Base-by-base conservation (phyloP, 2,888 invertebrate species). In the Calliopum simillimum region DNA sequence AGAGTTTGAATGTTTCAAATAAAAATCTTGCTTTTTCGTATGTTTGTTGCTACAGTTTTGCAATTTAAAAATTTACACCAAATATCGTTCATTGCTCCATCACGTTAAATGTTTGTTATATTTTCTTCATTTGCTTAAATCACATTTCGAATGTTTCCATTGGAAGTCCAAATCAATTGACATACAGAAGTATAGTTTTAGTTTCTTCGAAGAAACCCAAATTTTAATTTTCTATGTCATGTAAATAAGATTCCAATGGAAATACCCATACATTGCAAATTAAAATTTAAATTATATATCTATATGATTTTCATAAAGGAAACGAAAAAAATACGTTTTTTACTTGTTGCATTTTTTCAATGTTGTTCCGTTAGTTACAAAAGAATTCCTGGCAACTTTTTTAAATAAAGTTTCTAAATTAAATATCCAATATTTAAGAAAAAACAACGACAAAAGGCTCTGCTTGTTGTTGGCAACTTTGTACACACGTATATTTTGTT, bases 401-500 rank as follows among this genome's bases (percentile, higher is more conserved):
- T 19, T 53, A 53, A 53, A 16, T 13, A 21, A 53, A 16, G 5
- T 49, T 49, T 49, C n/a, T 11, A 49, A n/a, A 13, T 53, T 53
- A n/a, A 21, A 53, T 53, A 53, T 19, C 23, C 23, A 12, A 12
- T n/a, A n/a, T n/a, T 49, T 16, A 49, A 49, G n/a, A 16, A 53
- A 51, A 53, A 2, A 6, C 49, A 19, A 49, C 49, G 53, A 53
- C 53, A 53, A 53, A 13, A 53, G 19, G 33, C 33, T n/a, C n/a
- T 33, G 33, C 8, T 33, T 33, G 33, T 33, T 33, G 33, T 33
- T 33, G 53, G 53, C 16, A 3, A n/a, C 33, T 58, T 66, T 66
- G 44, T 44, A 56, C 44, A 58, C 56, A 61, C 23, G 46, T 46
- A 58, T 66, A 66, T 66, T 67, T 43, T 49, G 33, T 58, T 67